A percentile compares a stretch with the other conserved stretches of the same genome.
Evolutionary conservation across 2,888 invertebrate species (phyloP).

Genomic region (Leptothorax acervorum): DNA sequence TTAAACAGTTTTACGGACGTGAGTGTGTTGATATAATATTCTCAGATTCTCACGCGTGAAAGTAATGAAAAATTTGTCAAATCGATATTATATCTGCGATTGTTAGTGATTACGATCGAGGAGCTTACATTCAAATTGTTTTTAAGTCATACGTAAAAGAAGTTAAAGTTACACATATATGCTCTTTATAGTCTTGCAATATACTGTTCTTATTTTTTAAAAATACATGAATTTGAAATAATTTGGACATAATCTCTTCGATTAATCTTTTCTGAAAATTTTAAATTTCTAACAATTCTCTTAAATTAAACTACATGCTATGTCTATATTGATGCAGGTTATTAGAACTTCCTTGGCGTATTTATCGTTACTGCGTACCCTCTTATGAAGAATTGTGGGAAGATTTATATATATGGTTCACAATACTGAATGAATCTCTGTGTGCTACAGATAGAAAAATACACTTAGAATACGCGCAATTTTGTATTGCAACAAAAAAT

Average conservation of each 20-base stretch:
- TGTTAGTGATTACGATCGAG: not conserved
- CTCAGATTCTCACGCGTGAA: not conserved
- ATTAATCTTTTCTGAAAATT: not conserved
- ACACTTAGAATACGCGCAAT: not conserved
- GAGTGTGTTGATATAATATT: slow-evolving; percentile 72
- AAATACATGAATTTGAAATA: too few species aligned
- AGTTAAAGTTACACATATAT: not conserved
- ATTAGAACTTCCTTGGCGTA: slow-evolving; percentile 65
- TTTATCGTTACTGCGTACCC: slow-evolving; percentile 53
- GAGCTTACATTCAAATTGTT: not conserved
- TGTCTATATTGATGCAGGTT: slow-evolving; percentile 61
- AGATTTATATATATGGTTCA: not conserved
- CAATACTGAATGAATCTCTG: not conserved
- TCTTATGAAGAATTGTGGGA: slow-evolving; percentile 65
- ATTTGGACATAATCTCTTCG: too few species aligned
- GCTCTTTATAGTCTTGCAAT: not conserved
- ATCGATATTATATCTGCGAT: not conserved
- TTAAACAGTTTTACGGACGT: slow-evolving; percentile 86
- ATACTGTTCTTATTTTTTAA: not conserved
- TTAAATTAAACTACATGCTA: not conserved
- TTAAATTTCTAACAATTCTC: not conserved
- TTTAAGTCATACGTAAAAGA: not conserved
- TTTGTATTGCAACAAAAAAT: not conserved
- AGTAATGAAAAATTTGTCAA: not conserved
- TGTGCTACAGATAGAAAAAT: slow-evolving; percentile 12